Percentiles rank a stretch among this genome's conserved stretches.
phyloP scores from a whole-genome alignment of 2,797 vertebrate genomes.

The Megaceryle alcyon region DNA sequence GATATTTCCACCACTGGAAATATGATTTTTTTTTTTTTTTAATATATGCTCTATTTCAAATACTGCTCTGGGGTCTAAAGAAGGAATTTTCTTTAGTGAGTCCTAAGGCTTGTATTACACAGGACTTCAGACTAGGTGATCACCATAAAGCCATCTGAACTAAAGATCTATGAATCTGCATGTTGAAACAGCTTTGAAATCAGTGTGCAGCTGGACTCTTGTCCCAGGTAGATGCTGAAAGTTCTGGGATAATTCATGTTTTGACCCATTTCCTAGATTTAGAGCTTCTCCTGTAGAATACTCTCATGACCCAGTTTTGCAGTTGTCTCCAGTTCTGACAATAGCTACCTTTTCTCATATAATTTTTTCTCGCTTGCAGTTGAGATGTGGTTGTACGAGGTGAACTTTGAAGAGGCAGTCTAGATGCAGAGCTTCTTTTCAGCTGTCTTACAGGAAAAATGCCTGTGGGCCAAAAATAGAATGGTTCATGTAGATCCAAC shows the following conservation, averaged over 20 bases:
- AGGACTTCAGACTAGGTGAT: background rate
- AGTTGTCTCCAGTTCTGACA: conserved; percentile 15
- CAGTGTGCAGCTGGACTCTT: background rate
- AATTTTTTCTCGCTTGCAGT: background rate
- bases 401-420: conserved; percentile 33
- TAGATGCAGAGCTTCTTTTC: conserved; percentile 15
- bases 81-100: background rate
- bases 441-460: conserved; percentile 39
- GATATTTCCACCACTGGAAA: background rate
- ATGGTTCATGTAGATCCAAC: background rate
- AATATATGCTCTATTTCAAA: background rate
- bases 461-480: conserved; percentile 32
- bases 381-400: conserved; percentile 1
- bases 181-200: conserved; percentile 6
- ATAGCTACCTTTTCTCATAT: background rate
- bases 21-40: background rate
- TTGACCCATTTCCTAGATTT: conserved; percentile 11
- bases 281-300: conserved; percentile 4
- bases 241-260: background rate
- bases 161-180: background rate
- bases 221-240: background rate
- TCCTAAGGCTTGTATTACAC: background rate
- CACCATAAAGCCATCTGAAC: background rate
- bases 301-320: background rate
- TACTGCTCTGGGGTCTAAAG: background rate